These are phyloP conservation scores for Liposcelis brunnea DNA, from an alignment of 2,888 invertebrate species.

Conservation along the genomic window DNA sequence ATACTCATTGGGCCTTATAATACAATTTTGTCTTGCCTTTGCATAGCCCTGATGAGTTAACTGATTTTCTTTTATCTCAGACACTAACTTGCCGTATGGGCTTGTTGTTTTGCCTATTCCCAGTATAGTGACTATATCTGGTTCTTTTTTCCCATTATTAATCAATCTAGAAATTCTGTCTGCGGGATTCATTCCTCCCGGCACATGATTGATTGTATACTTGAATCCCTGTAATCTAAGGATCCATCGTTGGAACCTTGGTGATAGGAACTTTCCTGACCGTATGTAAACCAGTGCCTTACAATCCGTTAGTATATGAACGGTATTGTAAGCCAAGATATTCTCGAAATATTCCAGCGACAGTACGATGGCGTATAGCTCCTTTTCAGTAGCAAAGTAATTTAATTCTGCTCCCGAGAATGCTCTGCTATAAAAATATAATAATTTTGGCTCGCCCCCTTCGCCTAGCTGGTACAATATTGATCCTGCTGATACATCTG, in stretches of 20 bases:
- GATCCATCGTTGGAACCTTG: slow-evolving; percentile 5
- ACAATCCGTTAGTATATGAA: slow-evolving; percentile 5
- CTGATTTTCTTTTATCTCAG: too few species aligned
- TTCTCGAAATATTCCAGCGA: slow-evolving; percentile 1
- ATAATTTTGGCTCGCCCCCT: background rate
- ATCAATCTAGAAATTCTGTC: too few species aligned
- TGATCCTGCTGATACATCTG: background rate
- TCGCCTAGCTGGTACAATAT: slow-evolving; percentile 2
- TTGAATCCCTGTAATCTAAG: slow-evolving; percentile 2
- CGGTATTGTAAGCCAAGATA: background rate
- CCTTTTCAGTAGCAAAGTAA: slow-evolving; percentile 6
- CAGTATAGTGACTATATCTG: too few species aligned
- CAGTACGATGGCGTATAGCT: background rate
- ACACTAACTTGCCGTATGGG: too few species aligned
- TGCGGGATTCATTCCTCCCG: background rate
- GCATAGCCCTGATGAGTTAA: too few species aligned
- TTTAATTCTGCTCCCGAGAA: slow-evolving; percentile 1
- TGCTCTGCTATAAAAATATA: slow-evolving; percentile 1
- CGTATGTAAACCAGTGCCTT: slow-evolving; percentile 1
- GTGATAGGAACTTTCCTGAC: slow-evolving; percentile 2
- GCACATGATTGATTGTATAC: background rate
- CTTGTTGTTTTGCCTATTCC: too few species aligned
- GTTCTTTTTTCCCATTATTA: too few species aligned
- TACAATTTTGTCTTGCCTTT: too few species aligned
- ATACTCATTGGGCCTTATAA: too few species aligned